These are phyloP conservation scores for Peromyscus polionotus DNA, from an alignment of 2,113 vertebrate species.

Conservation along the genomic window DNA sequence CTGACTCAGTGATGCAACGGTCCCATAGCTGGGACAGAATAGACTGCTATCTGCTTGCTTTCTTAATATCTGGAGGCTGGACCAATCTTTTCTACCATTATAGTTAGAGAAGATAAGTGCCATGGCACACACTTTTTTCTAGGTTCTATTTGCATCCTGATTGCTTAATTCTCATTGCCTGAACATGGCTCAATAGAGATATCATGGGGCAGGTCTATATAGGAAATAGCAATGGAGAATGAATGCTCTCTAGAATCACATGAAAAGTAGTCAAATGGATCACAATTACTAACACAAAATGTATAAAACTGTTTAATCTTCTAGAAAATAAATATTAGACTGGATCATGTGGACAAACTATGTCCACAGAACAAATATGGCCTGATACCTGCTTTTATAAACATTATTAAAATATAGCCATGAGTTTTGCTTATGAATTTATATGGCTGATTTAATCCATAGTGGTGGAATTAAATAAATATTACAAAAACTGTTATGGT, in stretches of 20 bases:
- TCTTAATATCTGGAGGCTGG: background rate
- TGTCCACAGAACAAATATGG: background rate
- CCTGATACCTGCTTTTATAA: background rate
- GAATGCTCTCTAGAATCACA: background rate
- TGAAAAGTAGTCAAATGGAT: background rate
- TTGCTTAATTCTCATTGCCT: conserved; percentile 15
- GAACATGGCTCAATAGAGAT: background rate
- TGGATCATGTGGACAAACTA: background rate
- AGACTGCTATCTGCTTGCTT: background rate
- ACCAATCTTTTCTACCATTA: background rate
- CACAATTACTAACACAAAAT: conserved; percentile 1
- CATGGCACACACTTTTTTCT: background rate
- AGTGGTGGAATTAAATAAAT: background rate
- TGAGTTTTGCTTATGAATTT: background rate
- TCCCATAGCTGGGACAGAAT: background rate
- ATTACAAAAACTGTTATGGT: background rate
- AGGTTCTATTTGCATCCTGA: background rate
- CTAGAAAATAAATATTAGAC: conserved; percentile 38
- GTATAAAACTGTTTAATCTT: background rate
- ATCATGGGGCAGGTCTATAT: background rate
- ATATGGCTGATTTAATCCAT: background rate
- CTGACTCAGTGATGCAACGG: background rate
- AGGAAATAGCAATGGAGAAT: background rate
- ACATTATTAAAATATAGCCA: background rate
- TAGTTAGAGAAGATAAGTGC: background rate